A percentile compares a stretch with the other conserved stretches of the same genome.
Evolutionary conservation across 2,797 vertebrate species (phyloP).

Genomic region (Sebastes diploproa): DNA sequence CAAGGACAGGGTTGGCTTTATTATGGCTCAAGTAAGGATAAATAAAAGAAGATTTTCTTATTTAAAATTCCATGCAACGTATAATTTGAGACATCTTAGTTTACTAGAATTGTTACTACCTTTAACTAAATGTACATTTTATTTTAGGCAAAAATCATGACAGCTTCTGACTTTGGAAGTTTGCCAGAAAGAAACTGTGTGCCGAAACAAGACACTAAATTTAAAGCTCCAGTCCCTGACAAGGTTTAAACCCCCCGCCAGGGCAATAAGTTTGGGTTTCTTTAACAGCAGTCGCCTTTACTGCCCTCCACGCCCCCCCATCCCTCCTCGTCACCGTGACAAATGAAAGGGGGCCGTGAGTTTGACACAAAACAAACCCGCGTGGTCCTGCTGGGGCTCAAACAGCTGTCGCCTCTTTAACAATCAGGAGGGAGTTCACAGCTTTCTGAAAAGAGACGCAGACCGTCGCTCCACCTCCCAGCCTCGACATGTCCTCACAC

Average conservation of each 20-base stretch:
- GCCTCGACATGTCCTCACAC: neutral
- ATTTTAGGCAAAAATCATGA: neutral
- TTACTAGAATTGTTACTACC: neutral
- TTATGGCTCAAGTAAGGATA: neutral
- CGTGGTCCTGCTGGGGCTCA: slow-evolving; percentile 15
- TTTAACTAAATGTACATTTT: neutral
- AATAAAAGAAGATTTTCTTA: neutral
- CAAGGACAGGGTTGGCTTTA: neutral
- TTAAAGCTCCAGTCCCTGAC: slow-evolving; percentile 7
- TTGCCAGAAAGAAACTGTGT: neutral
- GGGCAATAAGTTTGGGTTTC: slow-evolving; percentile 15
- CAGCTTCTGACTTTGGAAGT: neutral
- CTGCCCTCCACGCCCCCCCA: neutral
- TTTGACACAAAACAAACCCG: slow-evolving; percentile 33
- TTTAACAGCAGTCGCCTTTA: neutral
- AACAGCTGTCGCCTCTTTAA: slow-evolving; percentile 58
- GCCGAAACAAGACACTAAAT: neutral
- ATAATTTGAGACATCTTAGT: neutral
- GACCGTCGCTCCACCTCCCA: neutral
- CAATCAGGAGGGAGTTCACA: slow-evolving; percentile 30
- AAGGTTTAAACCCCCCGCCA: neutral
- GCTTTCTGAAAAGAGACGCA: slow-evolving; percentile 8
- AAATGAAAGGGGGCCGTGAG: slow-evolving; percentile 23
- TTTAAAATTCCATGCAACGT: neutral
- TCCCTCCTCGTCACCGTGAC: neutral